Conservation (phyloP, 2,113 vertebrate genomes). For the Corythornis madagascariensis region DNA sequence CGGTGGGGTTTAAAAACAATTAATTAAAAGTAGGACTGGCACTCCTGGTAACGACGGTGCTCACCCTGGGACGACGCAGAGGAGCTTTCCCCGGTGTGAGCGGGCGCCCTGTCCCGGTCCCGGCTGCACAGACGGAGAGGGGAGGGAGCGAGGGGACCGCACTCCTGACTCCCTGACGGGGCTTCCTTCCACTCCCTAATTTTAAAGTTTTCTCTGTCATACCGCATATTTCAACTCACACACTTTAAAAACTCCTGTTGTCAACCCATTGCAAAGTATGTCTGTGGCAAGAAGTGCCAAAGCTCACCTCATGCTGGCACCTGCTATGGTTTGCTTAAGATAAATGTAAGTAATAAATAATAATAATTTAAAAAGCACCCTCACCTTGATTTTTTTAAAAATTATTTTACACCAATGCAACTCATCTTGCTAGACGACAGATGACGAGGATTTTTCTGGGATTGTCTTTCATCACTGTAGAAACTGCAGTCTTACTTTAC, state of each 20-base stretch:
- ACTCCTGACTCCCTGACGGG: not conserved
- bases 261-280: rapidly evolving
- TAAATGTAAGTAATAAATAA: not conserved
- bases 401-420: not conserved
- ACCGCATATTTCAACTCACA: rapidly evolving
- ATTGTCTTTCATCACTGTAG: not conserved
- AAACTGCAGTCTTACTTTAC: not conserved
- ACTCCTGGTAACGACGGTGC: rapidly evolving
- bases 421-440: not conserved
- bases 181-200: not conserved
- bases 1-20: not conserved
- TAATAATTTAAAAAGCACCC: not conserved
- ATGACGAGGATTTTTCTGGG: not conserved
- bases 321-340: not conserved
- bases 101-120: not conserved
- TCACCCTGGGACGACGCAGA: rapidly evolving
- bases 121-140: not conserved
- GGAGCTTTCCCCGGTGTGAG: not conserved
- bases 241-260: not conserved
- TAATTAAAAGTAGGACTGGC: not conserved
- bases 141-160: rapidly evolving
- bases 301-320: not conserved
- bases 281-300: not conserved
- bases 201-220: not conserved
- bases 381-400: not conserved